Evolutionary conservation across 37 sponge, comb jelly and placozoan species (phyloP).

Genomic region (Petrosia ficiformis): DNA sequence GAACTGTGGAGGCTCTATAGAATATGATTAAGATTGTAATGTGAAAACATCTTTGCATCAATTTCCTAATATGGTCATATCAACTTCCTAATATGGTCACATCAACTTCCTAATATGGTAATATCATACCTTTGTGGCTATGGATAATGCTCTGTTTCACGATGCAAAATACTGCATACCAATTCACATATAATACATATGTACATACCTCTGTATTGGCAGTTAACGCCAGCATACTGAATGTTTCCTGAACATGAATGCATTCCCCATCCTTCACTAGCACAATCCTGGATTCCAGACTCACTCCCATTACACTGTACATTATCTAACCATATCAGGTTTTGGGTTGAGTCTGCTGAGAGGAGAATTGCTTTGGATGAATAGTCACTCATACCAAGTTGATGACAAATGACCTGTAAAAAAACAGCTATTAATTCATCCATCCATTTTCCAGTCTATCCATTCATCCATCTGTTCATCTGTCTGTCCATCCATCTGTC

Average conservation of each 20-base stretch:
- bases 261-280: slow-evolving; percentile 26
- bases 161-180: neutral
- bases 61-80: too few relatives aligned
- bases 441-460: too few relatives aligned
- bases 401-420: too few relatives aligned
- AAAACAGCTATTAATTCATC: too few relatives aligned
- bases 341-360: too few relatives aligned
- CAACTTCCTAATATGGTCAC: too few relatives aligned
- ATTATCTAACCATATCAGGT: slow-evolving; percentile 65
- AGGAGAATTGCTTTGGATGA: too few relatives aligned
- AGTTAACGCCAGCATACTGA: neutral
- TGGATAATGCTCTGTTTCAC: neutral
- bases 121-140: too few relatives aligned
- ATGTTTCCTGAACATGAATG: neutral
- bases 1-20: neutral
- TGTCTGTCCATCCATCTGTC: too few relatives aligned
- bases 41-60: neutral
- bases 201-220: neutral
- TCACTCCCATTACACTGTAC: slow-evolving; percentile 49
- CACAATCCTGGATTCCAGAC: slow-evolving; percentile 27
- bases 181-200: neutral
- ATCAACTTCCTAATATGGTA: too few relatives aligned
- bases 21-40: neutral
- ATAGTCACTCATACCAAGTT: slow-evolving; percentile 24
- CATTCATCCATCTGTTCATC: too few relatives aligned